Percentiles rank a stretch among this genome's conserved stretches.
Conservation (phyloP, 1,140 invertebrate genomes). For the Oscheius sp. region DNA sequence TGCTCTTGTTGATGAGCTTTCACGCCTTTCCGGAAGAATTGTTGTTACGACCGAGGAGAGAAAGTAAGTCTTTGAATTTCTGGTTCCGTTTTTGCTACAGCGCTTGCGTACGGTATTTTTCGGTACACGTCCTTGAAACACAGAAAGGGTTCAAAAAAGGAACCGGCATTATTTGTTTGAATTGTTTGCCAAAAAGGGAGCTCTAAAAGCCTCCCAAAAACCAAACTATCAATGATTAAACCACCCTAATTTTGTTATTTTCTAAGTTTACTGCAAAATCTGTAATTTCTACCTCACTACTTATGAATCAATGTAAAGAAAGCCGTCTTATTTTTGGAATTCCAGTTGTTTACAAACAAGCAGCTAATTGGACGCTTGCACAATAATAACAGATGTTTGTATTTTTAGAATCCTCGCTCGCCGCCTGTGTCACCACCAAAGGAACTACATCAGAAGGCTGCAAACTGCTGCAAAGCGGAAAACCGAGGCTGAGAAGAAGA, state of each 20-base stretch:
- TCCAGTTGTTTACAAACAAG: neutral
- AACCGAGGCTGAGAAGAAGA: neutral
- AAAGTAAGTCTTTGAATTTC: neutral
- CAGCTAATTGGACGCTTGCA: neutral
- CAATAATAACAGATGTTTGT: neutral
- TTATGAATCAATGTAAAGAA: no score
- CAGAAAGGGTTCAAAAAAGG: no score
- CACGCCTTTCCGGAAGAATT: neutral
- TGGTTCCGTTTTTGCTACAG: no score
- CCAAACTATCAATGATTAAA: neutral
- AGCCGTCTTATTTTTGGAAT: no score
- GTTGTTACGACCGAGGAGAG: neutral
- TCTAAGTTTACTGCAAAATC: no score
- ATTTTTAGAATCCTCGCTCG: neutral
- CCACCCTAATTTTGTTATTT: no score
- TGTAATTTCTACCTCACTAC: no score
- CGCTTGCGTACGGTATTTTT: no score
- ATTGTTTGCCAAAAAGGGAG: no score
- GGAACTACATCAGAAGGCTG: neutral
- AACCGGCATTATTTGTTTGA: no score
- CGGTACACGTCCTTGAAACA: no score
- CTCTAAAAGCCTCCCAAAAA: no score
- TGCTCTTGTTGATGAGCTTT: neutral
- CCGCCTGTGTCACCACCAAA: neutral
- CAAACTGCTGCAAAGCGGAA: neutral